Percentiles rank a stretch among this genome's conserved stretches.
Evolutionary conservation across 2,113 vertebrate genomes (phyloP).

Genomic region (Eleginops maclovinus): DNA sequence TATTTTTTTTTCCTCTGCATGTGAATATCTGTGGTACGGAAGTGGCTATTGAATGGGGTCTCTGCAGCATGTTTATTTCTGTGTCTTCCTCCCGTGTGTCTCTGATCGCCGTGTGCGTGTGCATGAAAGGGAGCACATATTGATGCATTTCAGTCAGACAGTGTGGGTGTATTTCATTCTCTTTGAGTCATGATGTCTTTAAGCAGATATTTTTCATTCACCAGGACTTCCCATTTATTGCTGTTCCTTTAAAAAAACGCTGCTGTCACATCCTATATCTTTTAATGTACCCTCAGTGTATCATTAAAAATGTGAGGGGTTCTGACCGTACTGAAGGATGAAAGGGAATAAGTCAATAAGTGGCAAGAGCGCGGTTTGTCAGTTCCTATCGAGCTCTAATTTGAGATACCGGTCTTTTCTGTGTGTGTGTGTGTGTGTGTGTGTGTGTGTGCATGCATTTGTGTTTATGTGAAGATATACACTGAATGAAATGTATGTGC

Average conservation of each 20-base stretch:
- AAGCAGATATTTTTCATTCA: slow-evolving; percentile 74
- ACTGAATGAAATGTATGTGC: slow-evolving; percentile 56
- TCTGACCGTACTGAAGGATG: slow-evolving; percentile 35
- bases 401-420: slow-evolving; percentile 44
- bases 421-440: slow-evolving; percentile 44
- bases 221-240: slow-evolving; percentile 41
- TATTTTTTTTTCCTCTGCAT: slow-evolving; percentile 64
- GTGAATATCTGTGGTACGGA: slow-evolving; percentile 56
- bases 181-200: slow-evolving; percentile 75
- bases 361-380: slow-evolving; percentile 38
- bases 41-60: slow-evolving; percentile 67
- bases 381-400: slow-evolving; percentile 25
- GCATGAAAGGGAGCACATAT: slow-evolving; percentile 69
- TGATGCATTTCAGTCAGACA: slow-evolving; percentile 80
- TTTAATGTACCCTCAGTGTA: slow-evolving; percentile 18
- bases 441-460: slow-evolving; percentile 48
- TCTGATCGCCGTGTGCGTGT: slow-evolving; percentile 60
- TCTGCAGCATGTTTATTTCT: slow-evolving; percentile 78
- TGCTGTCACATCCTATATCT: slow-evolving; percentile 34
- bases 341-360: slow-evolving; percentile 46
- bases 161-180: slow-evolving; percentile 79
- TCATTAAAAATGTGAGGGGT: slow-evolving; percentile 45
- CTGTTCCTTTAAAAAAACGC: slow-evolving; percentile 30
- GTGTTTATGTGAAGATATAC: slow-evolving; percentile 25
- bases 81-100: slow-evolving; percentile 66